Evolutionary conservation across 2,888 invertebrate genomes (phyloP).

Genomic region (Sinhomidia bicolor): DNA sequence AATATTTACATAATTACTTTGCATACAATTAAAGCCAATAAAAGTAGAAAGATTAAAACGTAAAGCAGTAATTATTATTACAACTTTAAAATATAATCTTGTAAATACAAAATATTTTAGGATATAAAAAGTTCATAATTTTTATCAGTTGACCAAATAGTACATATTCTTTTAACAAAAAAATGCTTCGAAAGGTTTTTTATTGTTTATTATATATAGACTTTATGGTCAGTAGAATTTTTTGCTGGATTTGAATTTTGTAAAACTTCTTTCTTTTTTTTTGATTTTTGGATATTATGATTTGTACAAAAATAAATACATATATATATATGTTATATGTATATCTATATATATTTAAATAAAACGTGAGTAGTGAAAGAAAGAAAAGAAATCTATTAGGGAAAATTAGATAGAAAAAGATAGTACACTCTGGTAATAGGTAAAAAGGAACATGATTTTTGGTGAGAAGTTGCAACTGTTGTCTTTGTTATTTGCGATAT

Average conservation of each 20-base stretch:
- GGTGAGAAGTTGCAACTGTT: neutral
- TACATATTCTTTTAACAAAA: neutral
- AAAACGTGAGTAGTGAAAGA: neutral
- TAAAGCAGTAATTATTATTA: neutral
- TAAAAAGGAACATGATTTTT: neutral
- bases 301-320: constrained; percentile 28
- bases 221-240: neutral
- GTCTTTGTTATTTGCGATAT: neutral
- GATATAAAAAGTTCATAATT: neutral
- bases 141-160: neutral
- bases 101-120: neutral
- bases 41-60: neutral
- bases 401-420: neutral
- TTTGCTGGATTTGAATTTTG: neutral
- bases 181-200: neutral
- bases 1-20: neutral
- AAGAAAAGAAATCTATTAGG: neutral
- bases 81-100: neutral
- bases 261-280: neutral
- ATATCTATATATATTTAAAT: too few species aligned
- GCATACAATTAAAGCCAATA: neutral
- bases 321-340: too few species aligned
- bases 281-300: neutral
- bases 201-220: neutral
- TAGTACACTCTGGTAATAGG: neutral